Evolutionary conservation across 2,113 vertebrate species (phyloP).

Genomic region (Sapayoa aenigma): DNA sequence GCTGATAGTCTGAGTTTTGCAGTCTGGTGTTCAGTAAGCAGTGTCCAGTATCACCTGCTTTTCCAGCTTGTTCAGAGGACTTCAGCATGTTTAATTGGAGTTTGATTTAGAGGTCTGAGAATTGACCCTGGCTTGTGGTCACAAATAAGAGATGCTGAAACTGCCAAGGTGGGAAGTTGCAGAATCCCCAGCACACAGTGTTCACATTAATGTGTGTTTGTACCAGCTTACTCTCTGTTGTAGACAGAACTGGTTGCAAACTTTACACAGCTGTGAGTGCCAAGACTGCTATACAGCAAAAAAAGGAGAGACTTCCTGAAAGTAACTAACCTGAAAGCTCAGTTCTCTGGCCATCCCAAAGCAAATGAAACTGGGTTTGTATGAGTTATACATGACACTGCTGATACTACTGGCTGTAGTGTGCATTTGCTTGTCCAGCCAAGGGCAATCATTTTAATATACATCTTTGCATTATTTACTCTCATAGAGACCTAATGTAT

Average conservation of each 20-base stretch:
- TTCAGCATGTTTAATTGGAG: not conserved
- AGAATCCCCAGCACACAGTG: not conserved
- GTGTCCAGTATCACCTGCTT: not conserved
- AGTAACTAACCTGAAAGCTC: not conserved
- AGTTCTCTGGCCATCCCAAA: not conserved
- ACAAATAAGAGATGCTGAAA: not conserved
- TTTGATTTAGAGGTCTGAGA: not conserved
- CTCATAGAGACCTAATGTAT: conserved; percentile 75
- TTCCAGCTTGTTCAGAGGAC: not conserved
- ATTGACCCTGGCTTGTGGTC: not conserved
- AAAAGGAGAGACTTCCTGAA: not conserved
- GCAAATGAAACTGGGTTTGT: not conserved
- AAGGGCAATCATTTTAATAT: conserved; percentile 69
- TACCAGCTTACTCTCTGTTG: not conserved
- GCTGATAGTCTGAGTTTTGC: not conserved
- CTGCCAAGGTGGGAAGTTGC: not conserved
- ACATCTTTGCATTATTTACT: conserved; percentile 73
- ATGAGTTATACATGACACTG: not conserved
- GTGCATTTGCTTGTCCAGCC: conserved; percentile 9
- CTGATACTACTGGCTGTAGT: not conserved
- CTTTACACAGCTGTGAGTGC: not conserved
- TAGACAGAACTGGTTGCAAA: not conserved
- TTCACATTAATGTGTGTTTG: not conserved
- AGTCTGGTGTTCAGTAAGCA: not conserved
- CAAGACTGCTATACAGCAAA: not conserved